phyloP scores from a whole-genome alignment of 2,113 vertebrate genomes.

The Tetrao urogallus region DNA sequence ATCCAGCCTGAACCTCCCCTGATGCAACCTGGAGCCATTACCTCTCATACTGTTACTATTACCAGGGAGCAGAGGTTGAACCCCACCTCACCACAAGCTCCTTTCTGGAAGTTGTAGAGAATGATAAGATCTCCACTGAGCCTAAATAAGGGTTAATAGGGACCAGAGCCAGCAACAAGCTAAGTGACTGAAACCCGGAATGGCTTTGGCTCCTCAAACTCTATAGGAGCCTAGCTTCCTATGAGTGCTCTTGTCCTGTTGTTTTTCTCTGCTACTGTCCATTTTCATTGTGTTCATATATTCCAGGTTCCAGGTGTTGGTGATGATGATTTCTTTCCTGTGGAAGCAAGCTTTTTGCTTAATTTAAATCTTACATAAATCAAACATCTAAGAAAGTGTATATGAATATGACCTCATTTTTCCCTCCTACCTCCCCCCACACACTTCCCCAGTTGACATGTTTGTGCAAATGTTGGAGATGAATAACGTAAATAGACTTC shows the following conservation, averaged over 20 bases:
- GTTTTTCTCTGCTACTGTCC: background rate
- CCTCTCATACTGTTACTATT: too few species aligned
- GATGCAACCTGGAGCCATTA: too few species aligned
- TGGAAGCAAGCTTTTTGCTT: conserved; percentile 12
- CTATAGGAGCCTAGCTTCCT: background rate
- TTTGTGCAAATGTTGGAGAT: conserved; percentile 71
- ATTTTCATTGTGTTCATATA: background rate
- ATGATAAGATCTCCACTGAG: too few species aligned
- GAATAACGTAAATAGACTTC: conserved; percentile 72
- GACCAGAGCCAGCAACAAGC: background rate
- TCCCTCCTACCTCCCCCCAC: conserved; percentile 71
- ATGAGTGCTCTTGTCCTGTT: background rate
- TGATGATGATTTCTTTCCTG: background rate
- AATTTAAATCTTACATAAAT: conserved; percentile 65
- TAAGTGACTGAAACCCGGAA: background rate
- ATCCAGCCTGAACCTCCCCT: too few species aligned
- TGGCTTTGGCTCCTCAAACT: background rate
- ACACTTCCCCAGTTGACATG: conserved; percentile 70
- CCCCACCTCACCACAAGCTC: too few species aligned
- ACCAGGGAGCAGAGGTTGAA: too few species aligned
- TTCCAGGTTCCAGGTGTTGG: background rate
- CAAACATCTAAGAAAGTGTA: conserved; percentile 62
- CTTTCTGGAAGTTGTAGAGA: too few species aligned
- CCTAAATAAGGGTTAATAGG: background rate
- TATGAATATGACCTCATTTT: conserved; percentile 67